Base-by-base conservation (phyloP, 1,140 invertebrate genomes). In the Acromyrmex echinatior region DNA sequence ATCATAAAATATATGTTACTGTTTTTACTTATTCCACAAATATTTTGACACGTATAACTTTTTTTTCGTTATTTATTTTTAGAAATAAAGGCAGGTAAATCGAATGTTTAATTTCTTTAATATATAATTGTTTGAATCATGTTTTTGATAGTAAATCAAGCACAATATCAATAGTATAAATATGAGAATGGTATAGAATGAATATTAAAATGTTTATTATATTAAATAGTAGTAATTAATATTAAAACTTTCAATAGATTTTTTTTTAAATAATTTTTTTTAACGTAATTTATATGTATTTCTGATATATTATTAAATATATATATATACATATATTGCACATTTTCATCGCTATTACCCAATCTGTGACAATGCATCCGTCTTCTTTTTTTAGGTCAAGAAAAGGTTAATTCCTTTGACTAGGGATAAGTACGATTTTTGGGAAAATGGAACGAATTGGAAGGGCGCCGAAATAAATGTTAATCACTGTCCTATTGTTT, bases 1-100 rank as follows among this genome's bases (percentile, higher is more conserved):
- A 66, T 31, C 31, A 60, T 51, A 76, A 86, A 85, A 71, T 86
- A 88, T 62, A 86, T 91, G 88, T 84, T 88, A 88, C 56, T 88
- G 18, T 91, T 77, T 91, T 86, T 90, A 88, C 88, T 85, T 90
- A 90, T 91, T 91, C 89, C 86, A 90, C 89, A 86, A 86, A 66
- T 81, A 53, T 51, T 81, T 25, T 31, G 53, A 89, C 6, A 58
- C 25, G 9, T 87, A 63, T 45, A 78, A 81, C 63, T 66, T 60
- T 60, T 25, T 71, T 88, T 53, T 51, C 62, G 65, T 51, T 49
- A 84, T 62, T 74, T 82, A 82, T 82, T 51, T 84, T 28, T 84
- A 84, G 4, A 51, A 74, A 74, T 73, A 74, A 58, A 80, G 1
- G 21, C 49, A 6, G 3, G 6, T 51, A 76, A 49, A 49, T 76